A percentile compares a stretch with the other conserved stretches of the same genome.
These are phyloP conservation scores for Epizoanthus rinbou DNA, from an alignment of 92 coral and sea anemone species.

Conservation along the genomic window DNA sequence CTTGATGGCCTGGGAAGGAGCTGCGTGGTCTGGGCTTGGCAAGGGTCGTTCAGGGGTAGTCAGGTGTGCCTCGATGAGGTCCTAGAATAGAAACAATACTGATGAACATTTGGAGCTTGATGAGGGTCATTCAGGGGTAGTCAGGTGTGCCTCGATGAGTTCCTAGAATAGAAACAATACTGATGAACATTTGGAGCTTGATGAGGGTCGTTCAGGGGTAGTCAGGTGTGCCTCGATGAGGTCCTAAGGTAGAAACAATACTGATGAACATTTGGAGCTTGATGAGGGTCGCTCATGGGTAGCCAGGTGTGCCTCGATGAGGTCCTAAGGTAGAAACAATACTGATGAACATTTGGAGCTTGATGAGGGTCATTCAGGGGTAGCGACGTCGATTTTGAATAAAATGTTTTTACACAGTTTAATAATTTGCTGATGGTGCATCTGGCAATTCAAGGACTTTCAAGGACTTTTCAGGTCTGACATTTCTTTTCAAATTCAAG, in stretches of 20 bases:
- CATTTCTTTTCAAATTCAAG: too few relatives aligned
- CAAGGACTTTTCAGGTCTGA: too few relatives aligned
- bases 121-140: slow-evolving; percentile 84
- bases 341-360: not conserved
- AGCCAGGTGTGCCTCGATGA: slow-evolving; percentile 73
- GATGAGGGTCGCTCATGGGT: slow-evolving; percentile 30
- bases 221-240: slow-evolving; percentile 74
- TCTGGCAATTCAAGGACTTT: too few relatives aligned
- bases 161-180: slow-evolving; percentile 48
- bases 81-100: slow-evolving; percentile 45
- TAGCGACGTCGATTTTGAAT: too few relatives aligned
- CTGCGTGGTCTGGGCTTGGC: slow-evolving; percentile 60
- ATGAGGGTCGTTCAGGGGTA: slow-evolving; percentile 37
- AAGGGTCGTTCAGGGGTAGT: slow-evolving; percentile 85
- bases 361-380: slow-evolving; percentile 1
- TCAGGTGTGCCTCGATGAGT: slow-evolving; percentile 73
- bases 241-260: slow-evolving; percentile 50
- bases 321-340: slow-evolving; percentile 52
- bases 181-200: not conserved
- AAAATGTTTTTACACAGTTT: too few relatives aligned
- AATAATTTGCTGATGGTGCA: too few relatives aligned
- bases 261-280: not conserved
- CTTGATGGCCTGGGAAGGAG: slow-evolving; percentile 47
- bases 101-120: slow-evolving; percentile 42
- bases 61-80: slow-evolving; percentile 72